Base-by-base conservation (phyloP, 1,140 invertebrate genomes). In the Calephelis virginiensis region DNA sequence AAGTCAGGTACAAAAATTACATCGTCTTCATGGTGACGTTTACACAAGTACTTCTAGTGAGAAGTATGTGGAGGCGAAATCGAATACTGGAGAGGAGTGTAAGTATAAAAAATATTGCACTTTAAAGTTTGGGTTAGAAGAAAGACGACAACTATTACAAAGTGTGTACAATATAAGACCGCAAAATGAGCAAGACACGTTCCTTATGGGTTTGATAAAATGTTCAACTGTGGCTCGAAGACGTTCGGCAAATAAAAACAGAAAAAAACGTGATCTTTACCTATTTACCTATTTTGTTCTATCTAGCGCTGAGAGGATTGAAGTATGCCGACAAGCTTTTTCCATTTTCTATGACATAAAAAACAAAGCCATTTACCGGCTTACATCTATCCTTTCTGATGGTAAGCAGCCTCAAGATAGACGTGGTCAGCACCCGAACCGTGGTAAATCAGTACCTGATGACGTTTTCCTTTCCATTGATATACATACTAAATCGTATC, bases 371-470 rank as follows among this genome's bases (percentile, higher is more conserved):
- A 14, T 66, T 56, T 66, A 56, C 45, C 50, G 40, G n/a, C 64
- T 66, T 13, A 66, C 64, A 50, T 66, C 64, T 46, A 50, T 66
- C 56, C 53, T 49, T 56, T 66, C 64, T 13, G 64, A 66, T 11
- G 50, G 50, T 56, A 66, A 66, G 56, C 49, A 66, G 53, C 63
- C 60, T 53, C 47, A 70, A 70, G 63, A 70, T 70, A 40, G 61
- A 62, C 48, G 47, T 63, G 59, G 47, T 61, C 61, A 59, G 49
- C 61, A 67, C 59, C 62, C 61, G 63, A 67, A 71, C 67, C 65
- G 65, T 64, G 62, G 63, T 64, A 67, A 67, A 28, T 63, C 64
- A 61, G 50, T 66, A 66, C 8, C 64, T 43, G 49, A 66, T 53
- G 64, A 60, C 56, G 17, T 53, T 43, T 13, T 66, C 17, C n/a